Base-by-base conservation (phyloP, 2,888 invertebrate species). In the Ochlodes sylvanus region DNA sequence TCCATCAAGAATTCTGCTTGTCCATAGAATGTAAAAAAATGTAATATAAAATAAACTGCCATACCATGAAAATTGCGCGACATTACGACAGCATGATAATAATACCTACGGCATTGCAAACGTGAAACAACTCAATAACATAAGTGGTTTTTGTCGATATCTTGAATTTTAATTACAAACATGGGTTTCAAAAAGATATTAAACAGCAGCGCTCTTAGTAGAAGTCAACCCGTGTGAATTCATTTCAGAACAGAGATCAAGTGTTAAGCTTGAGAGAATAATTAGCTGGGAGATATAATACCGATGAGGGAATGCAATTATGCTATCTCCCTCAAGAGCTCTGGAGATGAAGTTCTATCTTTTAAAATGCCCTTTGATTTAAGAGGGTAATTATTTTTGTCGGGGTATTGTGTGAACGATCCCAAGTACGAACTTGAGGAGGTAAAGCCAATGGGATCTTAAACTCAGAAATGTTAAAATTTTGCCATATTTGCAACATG, bases 251-350 rank as follows among this genome's bases (percentile, higher is more conserved):
- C 75, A 77, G 78, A 79, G 85, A 85, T 87, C 84, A 85, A 85
- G 84, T 80, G 75, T 76, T 78, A 78, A 77, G 82, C 76, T 83
- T 76, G 77, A 86, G 85, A 83, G 86, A 78, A 83, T 86, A 88
- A 88, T 88, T 87, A 86, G 84, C 79, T 71, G 74, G 69, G 47
- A 61, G 63, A 56, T 60, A 60, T 54, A 66, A 61, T 54, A 61
- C 67, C 58, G 58, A 74, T 52, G 69, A 71, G 64, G 63, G 70
- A 73, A 70, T 71, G 64, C 68, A 71, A 72, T 72, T 71, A 71
- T 32, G 69, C 60, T 55, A 42, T 63, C 52, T 66, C 52, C 60
- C 60, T 44, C 42, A 42, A 60, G 60, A 60, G 66, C 61, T 57
- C 60, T 63, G 47, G 57, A 63, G 70, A 70, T 64, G 67, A 64